Evolutionary conservation across 2,888 invertebrate species (phyloP).

Genomic region (Cephus pygmeus): DNA sequence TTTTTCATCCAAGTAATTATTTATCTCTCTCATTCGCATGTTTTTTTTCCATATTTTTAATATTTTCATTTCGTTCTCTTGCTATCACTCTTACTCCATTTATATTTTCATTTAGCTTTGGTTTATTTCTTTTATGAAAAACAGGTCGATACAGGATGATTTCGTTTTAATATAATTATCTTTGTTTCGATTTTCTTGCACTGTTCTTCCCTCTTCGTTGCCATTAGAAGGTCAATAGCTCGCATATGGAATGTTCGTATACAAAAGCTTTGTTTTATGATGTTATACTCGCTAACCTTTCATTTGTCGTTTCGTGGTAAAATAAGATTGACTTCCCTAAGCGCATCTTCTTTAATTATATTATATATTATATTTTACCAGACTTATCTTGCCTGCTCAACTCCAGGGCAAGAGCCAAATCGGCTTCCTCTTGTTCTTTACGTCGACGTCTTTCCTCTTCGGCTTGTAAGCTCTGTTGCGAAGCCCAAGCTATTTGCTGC

Average conservation of each 20-base stretch:
- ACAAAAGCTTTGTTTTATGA: neutral
- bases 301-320: neutral
- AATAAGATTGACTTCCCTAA: neutral
- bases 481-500: conserved; percentile 81
- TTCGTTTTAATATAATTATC: neutral
- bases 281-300: neutral
- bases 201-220: neutral
- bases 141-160: neutral
- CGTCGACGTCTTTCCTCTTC: conserved; percentile 74
- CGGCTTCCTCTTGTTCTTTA: conserved; percentile 73
- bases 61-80: neutral
- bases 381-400: conserved; percentile 71
- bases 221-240: neutral
- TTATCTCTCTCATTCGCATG: too few species aligned
- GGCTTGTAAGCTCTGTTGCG: conserved; percentile 74
- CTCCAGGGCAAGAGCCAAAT: conserved; percentile 78
- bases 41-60: neutral
- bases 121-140: neutral
- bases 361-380: conserved; percentile 35
- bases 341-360: neutral
- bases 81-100: neutral
- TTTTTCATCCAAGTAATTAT: neutral
- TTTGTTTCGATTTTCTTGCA: neutral
- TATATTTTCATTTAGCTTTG: neutral
- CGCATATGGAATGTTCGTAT: neutral